phyloP scores from a whole-genome alignment of 2,113 vertebrate genomes.

The Genyomyrus donnyi region DNA sequence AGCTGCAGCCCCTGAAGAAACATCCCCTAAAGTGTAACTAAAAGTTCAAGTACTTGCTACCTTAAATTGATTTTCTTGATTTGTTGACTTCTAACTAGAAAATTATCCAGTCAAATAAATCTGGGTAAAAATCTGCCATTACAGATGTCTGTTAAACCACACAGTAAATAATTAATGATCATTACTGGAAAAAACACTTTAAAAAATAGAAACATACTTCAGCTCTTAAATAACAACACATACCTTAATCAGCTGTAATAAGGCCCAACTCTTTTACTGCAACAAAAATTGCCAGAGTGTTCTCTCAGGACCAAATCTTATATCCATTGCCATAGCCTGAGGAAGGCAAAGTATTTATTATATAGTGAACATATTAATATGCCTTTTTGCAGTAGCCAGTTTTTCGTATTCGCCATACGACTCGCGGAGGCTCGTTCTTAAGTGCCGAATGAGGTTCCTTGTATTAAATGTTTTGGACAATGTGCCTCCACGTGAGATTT shows the following conservation, averaged over 20 bases:
- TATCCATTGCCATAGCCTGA: neutral
- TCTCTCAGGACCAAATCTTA: neutral
- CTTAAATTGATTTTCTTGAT: neutral
- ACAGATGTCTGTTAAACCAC: neutral
- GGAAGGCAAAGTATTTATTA: neutral
- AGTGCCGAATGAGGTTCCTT: too few relatives aligned
- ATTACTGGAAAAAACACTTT: neutral
- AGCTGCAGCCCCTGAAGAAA: neutral
- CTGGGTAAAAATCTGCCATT: neutral
- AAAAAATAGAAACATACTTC: neutral
- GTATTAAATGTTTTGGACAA: too few relatives aligned
- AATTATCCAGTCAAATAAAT: neutral
- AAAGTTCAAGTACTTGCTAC: neutral
- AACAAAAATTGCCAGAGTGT: neutral
- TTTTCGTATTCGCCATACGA: too few relatives aligned
- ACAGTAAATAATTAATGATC: neutral
- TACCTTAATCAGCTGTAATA: neutral
- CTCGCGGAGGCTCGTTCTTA: too few relatives aligned
- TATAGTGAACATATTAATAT: too few relatives aligned
- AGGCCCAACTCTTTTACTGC: neutral
- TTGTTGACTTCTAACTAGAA: neutral
- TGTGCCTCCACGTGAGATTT: too few relatives aligned
- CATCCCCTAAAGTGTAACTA: neutral
- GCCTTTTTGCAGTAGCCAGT: too few relatives aligned
- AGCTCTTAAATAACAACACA: neutral